Evolutionary conservation across 2,888 invertebrate genomes (phyloP), one percentile per base, ranked within the genome.

Genomic region (Stramonita haemastoma): DNA sequence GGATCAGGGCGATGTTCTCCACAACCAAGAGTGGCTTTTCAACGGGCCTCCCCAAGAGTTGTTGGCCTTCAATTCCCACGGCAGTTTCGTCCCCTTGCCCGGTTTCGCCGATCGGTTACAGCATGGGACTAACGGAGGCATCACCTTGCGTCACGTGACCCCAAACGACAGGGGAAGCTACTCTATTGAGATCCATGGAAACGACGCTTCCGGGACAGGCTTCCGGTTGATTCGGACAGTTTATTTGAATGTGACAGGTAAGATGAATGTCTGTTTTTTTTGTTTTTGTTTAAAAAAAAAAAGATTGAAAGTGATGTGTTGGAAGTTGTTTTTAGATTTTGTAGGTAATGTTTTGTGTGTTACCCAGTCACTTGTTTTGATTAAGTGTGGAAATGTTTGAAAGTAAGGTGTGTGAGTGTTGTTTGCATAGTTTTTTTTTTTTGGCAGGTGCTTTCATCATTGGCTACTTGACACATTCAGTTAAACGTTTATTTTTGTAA

Each of bases 121-220:
- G 57, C 84, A 57, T 32, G 84, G 56, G 29, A 26, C 56, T 60
- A 86, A 34, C 17, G 86, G 60, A 19, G 66, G 60, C 29, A 26
- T 86, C 60, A 32, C 32, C 5, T 34, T 86, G 22, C 57, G 60
- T 60, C 86, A 86, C 66, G 86, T 86, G 86, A 86, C 86, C 8
- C 19, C 6, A 2, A 57, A 32, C 56, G 86, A 86, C 60, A 60
- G 19, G 57, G 86, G 86, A 32, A 86, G 11, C 86, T 86, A 86
- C 60, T 86, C 86, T 46, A 60, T 86, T 11, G 86, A 60, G 22
- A n/a, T 86, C 17, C 22, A 60, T 60, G 86, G 86, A 1, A 11
- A 22, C 29, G 86, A 60, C 60, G 60, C 60, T 60, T 86, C 86
- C 34, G 86, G 86, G 19, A 29, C 22, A 32, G 13, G 15, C 19